These are phyloP conservation scores for Pogonocichla stellata DNA, from an alignment of 2,113 vertebrate genomes.

Conservation along the genomic window DNA sequence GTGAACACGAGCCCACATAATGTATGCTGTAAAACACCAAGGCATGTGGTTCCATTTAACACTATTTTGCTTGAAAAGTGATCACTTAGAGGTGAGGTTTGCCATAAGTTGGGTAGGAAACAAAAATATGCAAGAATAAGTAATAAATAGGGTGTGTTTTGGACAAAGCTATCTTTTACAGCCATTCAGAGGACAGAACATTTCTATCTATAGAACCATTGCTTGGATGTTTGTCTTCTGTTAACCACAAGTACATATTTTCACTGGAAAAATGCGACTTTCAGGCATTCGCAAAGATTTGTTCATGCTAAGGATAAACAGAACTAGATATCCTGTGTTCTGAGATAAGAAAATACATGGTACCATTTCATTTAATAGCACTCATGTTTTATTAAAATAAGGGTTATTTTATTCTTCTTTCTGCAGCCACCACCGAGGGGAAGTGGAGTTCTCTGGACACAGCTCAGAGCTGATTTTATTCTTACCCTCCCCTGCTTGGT, in stretches of 20 bases:
- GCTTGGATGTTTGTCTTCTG: slow-evolving; percentile 28
- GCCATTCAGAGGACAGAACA: background rate
- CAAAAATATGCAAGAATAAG: slow-evolving; percentile 54
- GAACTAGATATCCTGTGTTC: slow-evolving; percentile 33
- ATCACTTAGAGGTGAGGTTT: slow-evolving; percentile 20
- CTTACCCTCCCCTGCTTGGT: background rate
- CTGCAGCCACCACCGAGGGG: background rate
- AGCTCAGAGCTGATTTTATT: background rate
- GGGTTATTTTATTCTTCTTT: background rate
- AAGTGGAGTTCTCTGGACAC: background rate
- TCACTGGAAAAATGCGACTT: slow-evolving; percentile 9
- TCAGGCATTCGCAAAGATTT: background rate
- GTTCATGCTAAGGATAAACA: slow-evolving; percentile 49
- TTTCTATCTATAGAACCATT: slow-evolving; percentile 34
- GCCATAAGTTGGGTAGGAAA: slow-evolving; percentile 10
- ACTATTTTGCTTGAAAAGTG: slow-evolving; percentile 57
- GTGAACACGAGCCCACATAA: background rate
- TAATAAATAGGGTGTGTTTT: slow-evolving; percentile 41
- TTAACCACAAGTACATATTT: slow-evolving; percentile 46
- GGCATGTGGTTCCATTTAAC: slow-evolving; percentile 50
- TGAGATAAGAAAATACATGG: slow-evolving; percentile 36
- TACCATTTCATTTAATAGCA: background rate
- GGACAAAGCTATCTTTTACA: slow-evolving; percentile 26
- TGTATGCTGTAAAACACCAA: background rate
- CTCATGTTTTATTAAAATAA: slow-evolving; percentile 45